Percentiles rank a stretch among this genome's conserved stretches.
Evolutionary conservation across 2,113 vertebrate genomes (phyloP).

Genomic region (Psammodynastes pulverulentus): DNA sequence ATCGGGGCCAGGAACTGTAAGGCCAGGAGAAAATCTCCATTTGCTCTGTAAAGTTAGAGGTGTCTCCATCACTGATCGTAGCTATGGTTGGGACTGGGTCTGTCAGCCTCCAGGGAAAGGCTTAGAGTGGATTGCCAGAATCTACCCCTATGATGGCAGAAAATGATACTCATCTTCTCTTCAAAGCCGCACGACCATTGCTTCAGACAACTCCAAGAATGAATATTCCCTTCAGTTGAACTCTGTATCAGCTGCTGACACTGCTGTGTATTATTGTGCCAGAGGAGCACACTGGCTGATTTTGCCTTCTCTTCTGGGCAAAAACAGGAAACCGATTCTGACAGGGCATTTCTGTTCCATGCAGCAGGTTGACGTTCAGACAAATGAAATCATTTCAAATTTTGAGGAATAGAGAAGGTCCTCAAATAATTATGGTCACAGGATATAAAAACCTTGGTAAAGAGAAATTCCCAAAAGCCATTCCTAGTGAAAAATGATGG

Average conservation of each 20-base stretch:
- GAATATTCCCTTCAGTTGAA: background rate
- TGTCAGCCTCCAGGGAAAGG: background rate
- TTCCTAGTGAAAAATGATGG: no score
- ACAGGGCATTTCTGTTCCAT: background rate
- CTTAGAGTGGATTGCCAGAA: constrained; percentile 16
- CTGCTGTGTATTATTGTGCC: background rate
- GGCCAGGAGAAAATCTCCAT: background rate
- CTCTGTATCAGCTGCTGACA: background rate
- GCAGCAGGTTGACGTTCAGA: background rate
- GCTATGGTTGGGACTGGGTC: background rate
- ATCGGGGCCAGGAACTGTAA: constrained; percentile 6
- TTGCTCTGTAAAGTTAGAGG: constrained; percentile 14
- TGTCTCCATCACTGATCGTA: background rate
- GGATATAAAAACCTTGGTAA: no score
- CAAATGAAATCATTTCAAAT: no score
- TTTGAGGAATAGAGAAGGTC: no score
- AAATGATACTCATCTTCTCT: background rate
- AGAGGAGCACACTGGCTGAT: background rate
- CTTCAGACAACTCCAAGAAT: constrained; percentile 15
- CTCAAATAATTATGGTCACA: no score
- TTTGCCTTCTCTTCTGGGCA: background rate
- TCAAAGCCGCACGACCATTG: constrained; percentile 2
- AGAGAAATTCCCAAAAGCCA: no score
- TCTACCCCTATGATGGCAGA: background rate
- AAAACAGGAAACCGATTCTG: background rate